Base-by-base conservation (phyloP, 2,113 vertebrate genomes). In the Motacilla alba region DNA sequence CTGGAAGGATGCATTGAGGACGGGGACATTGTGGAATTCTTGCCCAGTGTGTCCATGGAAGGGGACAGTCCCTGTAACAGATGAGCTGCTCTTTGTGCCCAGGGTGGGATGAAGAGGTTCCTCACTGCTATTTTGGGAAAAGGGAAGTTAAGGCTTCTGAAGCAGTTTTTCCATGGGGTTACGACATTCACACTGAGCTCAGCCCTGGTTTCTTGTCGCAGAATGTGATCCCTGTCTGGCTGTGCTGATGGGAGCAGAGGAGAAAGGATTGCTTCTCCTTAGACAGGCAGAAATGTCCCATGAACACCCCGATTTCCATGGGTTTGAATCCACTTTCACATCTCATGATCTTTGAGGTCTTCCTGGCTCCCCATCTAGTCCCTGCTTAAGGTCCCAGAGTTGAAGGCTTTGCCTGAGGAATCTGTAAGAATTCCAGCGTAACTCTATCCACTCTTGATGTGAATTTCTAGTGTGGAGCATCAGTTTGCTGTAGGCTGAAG, bases 161-260 rank as follows among this genome's bases (percentile, higher is more conserved):
- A 49, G 44, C 18, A 20, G 2, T 41, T 87, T 89, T 73, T 77
- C 77, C 46, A 2, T 4, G 11, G 31, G 19, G 44, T 93, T 89
- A 47, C 3, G 0, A 39, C 77, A 74, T 37, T 72, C 8, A 20
- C 0, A 0, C 69, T 66, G 20, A 52, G 43, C 31, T 66, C 81
- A 70, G 46, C 64, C 59, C 33, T 27, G 63, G 15, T 46, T 87
- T 44, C 83, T 37, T 5, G 41, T 39, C 76, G 37, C 2, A 52
- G 69, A 73, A 81, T 0, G 5, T 11, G 77, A 31, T 66, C 60
- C 35, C 60, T 7, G 16, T 0, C 37, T 56, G 35, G 33, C 81
- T 1, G 15, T 35, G 63, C 53, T 59, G 9, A 16, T 46, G 2
- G 0, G 9, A 62, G 50, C n/a, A 8, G 11, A 15, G 28, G 33